A percentile compares a stretch with the other conserved stretches of the same genome.
These are phyloP conservation scores for Pangasius sanitwongsei DNA, from an alignment of 2,797 vertebrate genomes.

Conservation along the genomic window DNA sequence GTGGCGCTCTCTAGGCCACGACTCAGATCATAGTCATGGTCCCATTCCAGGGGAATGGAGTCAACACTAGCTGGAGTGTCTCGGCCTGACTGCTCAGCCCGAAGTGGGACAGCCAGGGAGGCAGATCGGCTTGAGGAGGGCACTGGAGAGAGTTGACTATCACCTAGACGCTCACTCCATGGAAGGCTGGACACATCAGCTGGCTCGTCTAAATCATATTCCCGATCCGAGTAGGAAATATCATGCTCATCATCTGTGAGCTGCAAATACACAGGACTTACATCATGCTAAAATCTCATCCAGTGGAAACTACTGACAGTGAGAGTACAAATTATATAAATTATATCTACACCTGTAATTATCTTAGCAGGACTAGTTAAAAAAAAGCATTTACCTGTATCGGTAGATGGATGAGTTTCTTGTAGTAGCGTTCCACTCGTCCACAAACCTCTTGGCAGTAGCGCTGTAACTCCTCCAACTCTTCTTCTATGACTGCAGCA, in stretches of 20 bases:
- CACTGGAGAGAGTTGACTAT: slow-evolving; percentile 84
- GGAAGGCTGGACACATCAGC: slow-evolving; percentile 85
- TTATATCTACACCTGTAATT: background rate
- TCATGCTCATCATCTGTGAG: slow-evolving; percentile 91
- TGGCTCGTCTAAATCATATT: slow-evolving; percentile 88
- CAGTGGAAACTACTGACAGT: background rate
- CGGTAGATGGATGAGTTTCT: slow-evolving; percentile 89
- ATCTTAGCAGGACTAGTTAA: background rate
- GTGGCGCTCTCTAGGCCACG: slow-evolving; percentile 78
- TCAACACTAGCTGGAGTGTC: slow-evolving; percentile 96
- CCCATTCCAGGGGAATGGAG: slow-evolving; percentile 98
- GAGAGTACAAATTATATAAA: background rate
- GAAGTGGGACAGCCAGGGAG: slow-evolving; percentile 84
- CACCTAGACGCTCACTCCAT: slow-evolving; percentile 83
- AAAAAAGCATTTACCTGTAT: slow-evolving; percentile 65
- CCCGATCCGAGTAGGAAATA: slow-evolving; percentile 83
- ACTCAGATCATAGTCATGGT: slow-evolving; percentile 91
- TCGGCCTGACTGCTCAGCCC: slow-evolving; percentile 87
- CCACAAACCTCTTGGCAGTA: slow-evolving; percentile 97
- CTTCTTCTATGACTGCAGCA: slow-evolving; percentile 92
- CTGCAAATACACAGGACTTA: slow-evolving; percentile 66
- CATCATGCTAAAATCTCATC: background rate
- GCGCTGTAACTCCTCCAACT: slow-evolving; percentile 90
- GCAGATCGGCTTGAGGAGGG: slow-evolving; percentile 90
- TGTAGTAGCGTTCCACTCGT: slow-evolving; percentile 93